Conservation (phyloP, 2,113 vertebrate genomes). For the Spheniscus mendiculus region DNA sequence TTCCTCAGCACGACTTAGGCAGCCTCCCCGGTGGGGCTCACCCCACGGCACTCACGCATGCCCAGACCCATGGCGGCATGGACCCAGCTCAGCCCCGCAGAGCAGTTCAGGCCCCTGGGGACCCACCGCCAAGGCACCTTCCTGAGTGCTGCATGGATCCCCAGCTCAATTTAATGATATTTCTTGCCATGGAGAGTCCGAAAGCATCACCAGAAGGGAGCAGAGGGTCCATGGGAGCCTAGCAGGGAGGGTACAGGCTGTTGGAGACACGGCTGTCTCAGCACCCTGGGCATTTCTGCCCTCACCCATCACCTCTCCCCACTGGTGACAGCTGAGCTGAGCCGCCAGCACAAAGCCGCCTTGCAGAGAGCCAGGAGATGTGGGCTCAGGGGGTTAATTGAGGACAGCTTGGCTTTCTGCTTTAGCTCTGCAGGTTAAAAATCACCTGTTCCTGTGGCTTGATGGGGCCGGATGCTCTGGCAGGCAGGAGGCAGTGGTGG, state of each 20-base stretch:
- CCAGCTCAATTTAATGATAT: not conserved
- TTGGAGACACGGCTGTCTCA: accelerated
- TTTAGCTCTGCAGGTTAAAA: not conserved
- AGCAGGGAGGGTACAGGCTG: not conserved
- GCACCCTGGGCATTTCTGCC: not conserved
- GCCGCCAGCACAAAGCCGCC: not conserved
- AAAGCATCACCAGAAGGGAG: not conserved
- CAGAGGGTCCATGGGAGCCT: not conserved
- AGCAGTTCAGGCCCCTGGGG: not conserved
- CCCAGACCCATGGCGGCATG: accelerated
- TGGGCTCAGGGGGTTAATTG: not conserved
- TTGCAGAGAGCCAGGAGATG: not conserved
- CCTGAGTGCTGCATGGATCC: not conserved
- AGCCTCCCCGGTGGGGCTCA: accelerated
- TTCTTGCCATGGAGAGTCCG: not conserved
- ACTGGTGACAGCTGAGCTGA: not conserved
- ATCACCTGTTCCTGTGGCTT: not conserved
- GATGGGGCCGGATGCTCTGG: not conserved
- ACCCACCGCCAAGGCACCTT: not conserved
- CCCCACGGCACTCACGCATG: accelerated
- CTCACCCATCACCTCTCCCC: not conserved
- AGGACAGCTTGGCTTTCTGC: not conserved
- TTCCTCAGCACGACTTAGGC: not conserved
- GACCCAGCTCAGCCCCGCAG: not conserved
- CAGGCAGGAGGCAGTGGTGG: not conserved